Evolutionary conservation across 2,888 invertebrate genomes (phyloP).

Genomic region (Drosophila ochracea): DNA sequence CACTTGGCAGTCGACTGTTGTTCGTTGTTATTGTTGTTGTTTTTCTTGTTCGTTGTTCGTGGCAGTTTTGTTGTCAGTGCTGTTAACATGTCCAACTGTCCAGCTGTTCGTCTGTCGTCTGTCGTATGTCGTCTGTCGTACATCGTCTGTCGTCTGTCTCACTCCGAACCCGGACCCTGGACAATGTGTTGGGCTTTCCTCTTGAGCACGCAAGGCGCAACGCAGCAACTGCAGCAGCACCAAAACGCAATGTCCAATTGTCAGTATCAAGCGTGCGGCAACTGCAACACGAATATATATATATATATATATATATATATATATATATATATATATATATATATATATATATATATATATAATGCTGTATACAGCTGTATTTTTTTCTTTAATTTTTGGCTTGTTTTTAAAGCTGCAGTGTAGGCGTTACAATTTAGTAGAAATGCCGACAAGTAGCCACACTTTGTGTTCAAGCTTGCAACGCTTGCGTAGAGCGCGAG

Average conservation of each 20-base stretch:
- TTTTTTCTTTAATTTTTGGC: slow-evolving; percentile 31
- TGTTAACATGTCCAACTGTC: slow-evolving; percentile 73
- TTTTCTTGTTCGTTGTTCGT: slow-evolving; percentile 1
- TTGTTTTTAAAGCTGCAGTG: slow-evolving; percentile 35
- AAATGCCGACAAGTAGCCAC: neutral
- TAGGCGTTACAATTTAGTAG: slow-evolving; percentile 51
- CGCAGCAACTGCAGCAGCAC: slow-evolving; percentile 13
- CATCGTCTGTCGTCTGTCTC: slow-evolving; percentile 20
- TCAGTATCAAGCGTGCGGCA: slow-evolving; percentile 68
- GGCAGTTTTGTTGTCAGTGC: slow-evolving; percentile 52
- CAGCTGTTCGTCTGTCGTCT: slow-evolving; percentile 12
- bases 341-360: slow-evolving; percentile 8
- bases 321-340: slow-evolving; percentile 13
- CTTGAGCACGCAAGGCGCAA: slow-evolving; percentile 70
- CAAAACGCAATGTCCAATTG: slow-evolving; percentile 60
- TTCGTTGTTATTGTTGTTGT: slow-evolving; percentile 19
- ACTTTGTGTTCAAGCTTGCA: neutral
- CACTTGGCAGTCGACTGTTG: slow-evolving; percentile 70
- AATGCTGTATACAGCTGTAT: neutral
- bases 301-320: slow-evolving; percentile 5
- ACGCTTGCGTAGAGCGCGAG: neutral
- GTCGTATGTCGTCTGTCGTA: neutral
- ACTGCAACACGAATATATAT: slow-evolving; percentile 36
- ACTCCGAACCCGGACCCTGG: slow-evolving; percentile 49
- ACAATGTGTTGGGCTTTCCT: slow-evolving; percentile 69